Base-by-base conservation (phyloP, 2,797 vertebrate genomes). In the Limnodromus scolopaceus region DNA sequence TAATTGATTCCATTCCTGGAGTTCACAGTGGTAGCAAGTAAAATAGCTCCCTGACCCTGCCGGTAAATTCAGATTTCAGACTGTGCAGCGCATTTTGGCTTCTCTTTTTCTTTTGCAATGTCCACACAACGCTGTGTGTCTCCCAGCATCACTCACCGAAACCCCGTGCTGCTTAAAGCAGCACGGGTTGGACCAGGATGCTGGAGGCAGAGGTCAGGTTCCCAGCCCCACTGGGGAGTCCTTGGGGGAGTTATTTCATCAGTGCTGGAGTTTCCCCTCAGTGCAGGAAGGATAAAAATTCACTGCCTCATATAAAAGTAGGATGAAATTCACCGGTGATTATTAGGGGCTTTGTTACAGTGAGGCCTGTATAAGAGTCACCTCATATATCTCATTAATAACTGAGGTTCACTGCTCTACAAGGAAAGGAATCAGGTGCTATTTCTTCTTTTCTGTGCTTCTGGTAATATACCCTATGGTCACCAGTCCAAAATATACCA, bases 1-100 rank as follows among this genome's bases (percentile, higher is more conserved):
- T 98, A 98, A 98, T 98, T 98, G 98, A 97, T 98, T 98, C 98
- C 98, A 98, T 98, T 93, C 97, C 95, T 93, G 86, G 93, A 97
- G 96, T 98, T 97, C 97, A 97, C 92, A 98, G 97, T 89, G 46
- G 94, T 97, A 97, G 94, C 96, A 97, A 97, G 94, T 96, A 94
- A 96, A 95, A 97, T 80, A 96, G 85, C 97, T 97, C 95, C 95
- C 39, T 95, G 97, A 97, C 95, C 96, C 84, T 94, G 94, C 87
- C 25, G 53, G 78, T 93, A 97, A 91, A 96, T 95, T 90, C 86
- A 92, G 90, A 87, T 94, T 93, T 96, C 95, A 86, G 95, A 55
- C 79, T 60, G 51, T 11, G 77, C 75, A 15, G 20, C 0, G 1
- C 65, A 0, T 95, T 96, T 65, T 82, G 43, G 32, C 74, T 93